A percentile compares a stretch with the other conserved stretches of the same genome.
Conservation (phyloP, 2,113 vertebrate species). For the Bos indicus region DNA sequence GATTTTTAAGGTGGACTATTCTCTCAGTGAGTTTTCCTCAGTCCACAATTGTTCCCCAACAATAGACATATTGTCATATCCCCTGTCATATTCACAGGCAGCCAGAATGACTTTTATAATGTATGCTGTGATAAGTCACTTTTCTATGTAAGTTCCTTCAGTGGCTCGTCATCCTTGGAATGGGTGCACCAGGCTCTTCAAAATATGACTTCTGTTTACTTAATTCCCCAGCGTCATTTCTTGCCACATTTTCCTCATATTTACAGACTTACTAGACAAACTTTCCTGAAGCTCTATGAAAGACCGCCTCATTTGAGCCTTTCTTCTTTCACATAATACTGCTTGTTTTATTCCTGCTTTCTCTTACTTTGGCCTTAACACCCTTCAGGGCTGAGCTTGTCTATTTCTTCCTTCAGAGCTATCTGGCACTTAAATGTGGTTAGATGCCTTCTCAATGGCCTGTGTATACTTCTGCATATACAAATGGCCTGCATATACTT, state of each 20-base stretch:
- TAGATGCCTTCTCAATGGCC: background rate
- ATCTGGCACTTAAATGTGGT: background rate
- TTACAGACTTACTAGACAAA: background rate
- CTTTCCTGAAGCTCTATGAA: background rate
- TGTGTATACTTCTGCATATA: background rate
- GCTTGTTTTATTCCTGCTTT: background rate
- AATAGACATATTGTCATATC: too few relatives aligned
- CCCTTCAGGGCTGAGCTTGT: background rate
- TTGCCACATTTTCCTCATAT: background rate
- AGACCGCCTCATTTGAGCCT: background rate
- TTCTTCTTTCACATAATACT: background rate
- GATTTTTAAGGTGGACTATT: background rate
- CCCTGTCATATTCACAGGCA: background rate
- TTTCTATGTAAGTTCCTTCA: background rate
- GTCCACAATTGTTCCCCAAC: background rate
- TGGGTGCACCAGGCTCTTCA: background rate
- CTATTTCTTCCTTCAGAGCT: background rate
- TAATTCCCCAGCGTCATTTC: background rate
- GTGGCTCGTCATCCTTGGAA: background rate
- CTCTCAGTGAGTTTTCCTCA: background rate
- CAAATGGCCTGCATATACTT: background rate
- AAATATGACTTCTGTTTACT: background rate
- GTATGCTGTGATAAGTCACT: background rate
- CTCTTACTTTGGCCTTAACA: background rate
- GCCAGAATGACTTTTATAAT: background rate